Conservation (phyloP, 2,113 vertebrate genomes). For the Candoia aspera region DNA sequence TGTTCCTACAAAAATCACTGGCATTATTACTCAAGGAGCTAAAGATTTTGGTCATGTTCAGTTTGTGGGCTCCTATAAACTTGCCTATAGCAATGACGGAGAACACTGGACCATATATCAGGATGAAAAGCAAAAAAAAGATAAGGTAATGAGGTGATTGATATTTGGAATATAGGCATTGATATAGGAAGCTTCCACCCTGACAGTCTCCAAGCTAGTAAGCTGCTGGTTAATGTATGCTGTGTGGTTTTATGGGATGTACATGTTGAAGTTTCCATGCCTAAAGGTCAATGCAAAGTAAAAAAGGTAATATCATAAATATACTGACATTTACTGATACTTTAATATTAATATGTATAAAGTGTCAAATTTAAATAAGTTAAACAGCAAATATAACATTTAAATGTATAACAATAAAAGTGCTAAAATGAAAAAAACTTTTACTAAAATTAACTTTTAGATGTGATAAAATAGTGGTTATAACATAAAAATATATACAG, state of each 20-base stretch:
- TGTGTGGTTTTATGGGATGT: slow-evolving; percentile 4
- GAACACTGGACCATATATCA: slow-evolving; percentile 92
- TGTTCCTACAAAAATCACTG: slow-evolving; percentile 92
- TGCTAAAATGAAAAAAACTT: neutral
- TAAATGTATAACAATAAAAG: slow-evolving; percentile 1
- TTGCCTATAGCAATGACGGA: slow-evolving; percentile 94
- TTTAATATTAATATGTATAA: slow-evolving; percentile 10
- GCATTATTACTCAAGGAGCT: slow-evolving; percentile 96
- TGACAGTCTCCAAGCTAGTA: neutral
- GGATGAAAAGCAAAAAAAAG: slow-evolving; percentile 95
- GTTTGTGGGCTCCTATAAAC: slow-evolving; percentile 96
- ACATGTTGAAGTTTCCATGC: neutral
- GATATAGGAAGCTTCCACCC: neutral
- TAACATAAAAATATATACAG: neutral
- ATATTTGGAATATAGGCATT: neutral
- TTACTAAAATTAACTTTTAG: neutral
- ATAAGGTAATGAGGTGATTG: slow-evolving; percentile 75
- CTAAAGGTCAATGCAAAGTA: slow-evolving; percentile 39
- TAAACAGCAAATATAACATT: slow-evolving; percentile 52
- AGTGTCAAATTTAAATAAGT: slow-evolving; percentile 18
- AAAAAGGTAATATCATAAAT: slow-evolving; percentile 1
- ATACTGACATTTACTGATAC: slow-evolving; percentile 24
- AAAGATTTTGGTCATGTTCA: slow-evolving; percentile 98
- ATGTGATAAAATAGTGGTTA: neutral
- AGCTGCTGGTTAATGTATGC: neutral